Base-by-base conservation (phyloP, 2,797 vertebrate genomes). In the Mus minutoides region DNA sequence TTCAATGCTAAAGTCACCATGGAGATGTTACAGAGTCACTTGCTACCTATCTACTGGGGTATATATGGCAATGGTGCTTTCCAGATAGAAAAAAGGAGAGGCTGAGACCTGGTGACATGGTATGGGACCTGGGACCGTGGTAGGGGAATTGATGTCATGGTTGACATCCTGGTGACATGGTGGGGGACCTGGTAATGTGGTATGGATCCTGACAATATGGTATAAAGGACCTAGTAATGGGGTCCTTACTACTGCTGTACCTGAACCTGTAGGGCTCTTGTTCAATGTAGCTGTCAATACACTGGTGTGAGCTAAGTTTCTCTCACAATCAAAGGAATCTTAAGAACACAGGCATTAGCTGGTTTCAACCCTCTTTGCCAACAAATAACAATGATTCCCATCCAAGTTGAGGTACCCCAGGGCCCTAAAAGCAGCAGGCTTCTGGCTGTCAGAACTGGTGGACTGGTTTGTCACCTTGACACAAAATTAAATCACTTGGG, bases 301-400 rank as follows among this genome's bases (percentile, higher is more conserved):
- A 12, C 9, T 73, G 46, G 29, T 24, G 34, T 75, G 37, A 95
- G 19, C 13, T 89, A 46, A 37, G 19, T 34, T 94, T 2, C 37
- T 82, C 4, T 82, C n/a, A 6, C 10, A 87, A 40, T 3, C 31
- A 52, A 34, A 92, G 67, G 56, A 46, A 46, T 84, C 43, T 52
- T 88, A n/a, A 26, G 80, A 52, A 37, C 8, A 11, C 3, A 73
- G 16, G 4, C 24, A 54, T 52, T 26, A 54, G 9, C 29, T 84
- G 34, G 16, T 86, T 64, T 94, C 26, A 37, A 29, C 43, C 49
- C 14, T 90, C 37, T 71, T 80, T 96, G 76, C 52, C 49, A 76
- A 54, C 58, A 56, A 37, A 37, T 60, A 80, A 11, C 40, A 54
- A 86, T 17, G 64, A 29, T 58, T 85, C 21, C 29, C 0, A 12